Percentiles rank a stretch among this genome's conserved stretches.
Evolutionary conservation across 2,113 vertebrate species (phyloP).

Genomic region (Cochlearius cochlearius): DNA sequence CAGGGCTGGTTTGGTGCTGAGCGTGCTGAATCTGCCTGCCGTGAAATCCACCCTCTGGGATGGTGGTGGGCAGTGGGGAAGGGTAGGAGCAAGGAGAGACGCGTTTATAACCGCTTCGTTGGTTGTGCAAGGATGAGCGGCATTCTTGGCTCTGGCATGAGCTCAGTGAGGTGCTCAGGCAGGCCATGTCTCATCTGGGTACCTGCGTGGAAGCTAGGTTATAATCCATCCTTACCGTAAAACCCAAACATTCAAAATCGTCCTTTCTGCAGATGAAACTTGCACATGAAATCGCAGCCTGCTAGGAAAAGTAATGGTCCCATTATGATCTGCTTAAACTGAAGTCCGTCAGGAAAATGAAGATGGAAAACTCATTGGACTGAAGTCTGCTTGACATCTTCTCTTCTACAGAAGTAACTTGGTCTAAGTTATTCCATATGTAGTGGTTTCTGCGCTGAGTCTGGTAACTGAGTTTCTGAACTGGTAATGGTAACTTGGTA

Average conservation of each 20-base stretch:
- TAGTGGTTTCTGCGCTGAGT: neutral
- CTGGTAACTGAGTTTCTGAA: neutral
- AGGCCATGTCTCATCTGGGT: neutral
- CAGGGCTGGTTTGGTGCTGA: neutral
- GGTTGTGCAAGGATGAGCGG: neutral
- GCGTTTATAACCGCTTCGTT: fast-evolving
- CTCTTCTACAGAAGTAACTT: neutral
- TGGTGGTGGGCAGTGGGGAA: neutral
- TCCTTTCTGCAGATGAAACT: neutral
- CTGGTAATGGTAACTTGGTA: neutral
- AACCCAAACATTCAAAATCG: neutral
- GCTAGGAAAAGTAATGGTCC: neutral
- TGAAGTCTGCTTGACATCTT: neutral
- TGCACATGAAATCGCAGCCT: neutral
- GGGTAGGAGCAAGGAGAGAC: neutral
- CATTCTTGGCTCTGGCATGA: neutral
- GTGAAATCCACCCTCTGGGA: neutral
- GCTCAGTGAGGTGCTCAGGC: neutral
- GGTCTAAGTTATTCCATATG: neutral
- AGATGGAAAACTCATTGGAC: neutral
- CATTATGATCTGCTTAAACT: neutral
- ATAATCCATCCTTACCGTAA: neutral
- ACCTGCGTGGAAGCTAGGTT: neutral
- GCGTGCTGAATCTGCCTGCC: neutral
- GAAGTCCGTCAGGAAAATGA: neutral